These are phyloP conservation scores for Adrianichthys oophorus DNA, from an alignment of 2,797 vertebrate species.

Conservation along the genomic window DNA sequence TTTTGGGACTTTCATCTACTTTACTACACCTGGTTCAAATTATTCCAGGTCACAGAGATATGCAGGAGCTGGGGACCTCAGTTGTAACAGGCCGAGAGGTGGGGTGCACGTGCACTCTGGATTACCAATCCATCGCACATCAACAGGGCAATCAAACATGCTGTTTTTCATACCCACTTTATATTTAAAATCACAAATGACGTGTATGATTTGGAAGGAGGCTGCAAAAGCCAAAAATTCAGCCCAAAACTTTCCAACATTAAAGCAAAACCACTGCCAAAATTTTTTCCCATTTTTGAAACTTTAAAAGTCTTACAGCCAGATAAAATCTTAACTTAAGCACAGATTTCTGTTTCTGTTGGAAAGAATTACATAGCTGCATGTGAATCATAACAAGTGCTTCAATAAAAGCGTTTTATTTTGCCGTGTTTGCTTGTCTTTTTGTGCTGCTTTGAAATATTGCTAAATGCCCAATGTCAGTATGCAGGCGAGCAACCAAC, in stretches of 20 bases:
- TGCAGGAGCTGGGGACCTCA: background rate
- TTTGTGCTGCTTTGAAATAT: conserved; percentile 35
- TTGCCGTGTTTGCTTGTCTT: conserved; percentile 40
- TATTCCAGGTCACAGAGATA: background rate
- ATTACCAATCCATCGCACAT: background rate
- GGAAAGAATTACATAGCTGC: no score
- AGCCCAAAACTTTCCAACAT: no score
- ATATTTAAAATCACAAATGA: no score
- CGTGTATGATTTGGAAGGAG: no score
- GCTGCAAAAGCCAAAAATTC: no score
- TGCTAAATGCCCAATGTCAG: conserved; percentile 1
- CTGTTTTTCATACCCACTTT: no score
- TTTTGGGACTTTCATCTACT: conserved; percentile 1
- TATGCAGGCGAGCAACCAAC: conserved; percentile 11
- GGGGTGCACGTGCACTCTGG: background rate
- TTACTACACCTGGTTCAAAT: background rate
- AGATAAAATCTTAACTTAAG: no score
- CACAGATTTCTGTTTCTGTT: no score
- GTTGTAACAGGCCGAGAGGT: background rate
- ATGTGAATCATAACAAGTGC: conserved; percentile 32
- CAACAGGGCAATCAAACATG: no score
- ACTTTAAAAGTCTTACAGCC: no score
- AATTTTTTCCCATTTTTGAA: no score
- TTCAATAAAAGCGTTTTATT: conserved; percentile 40
- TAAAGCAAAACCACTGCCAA: no score